Base-by-base conservation (phyloP, 2,888 invertebrate genomes). In the Pristionchus entomophagus region DNA sequence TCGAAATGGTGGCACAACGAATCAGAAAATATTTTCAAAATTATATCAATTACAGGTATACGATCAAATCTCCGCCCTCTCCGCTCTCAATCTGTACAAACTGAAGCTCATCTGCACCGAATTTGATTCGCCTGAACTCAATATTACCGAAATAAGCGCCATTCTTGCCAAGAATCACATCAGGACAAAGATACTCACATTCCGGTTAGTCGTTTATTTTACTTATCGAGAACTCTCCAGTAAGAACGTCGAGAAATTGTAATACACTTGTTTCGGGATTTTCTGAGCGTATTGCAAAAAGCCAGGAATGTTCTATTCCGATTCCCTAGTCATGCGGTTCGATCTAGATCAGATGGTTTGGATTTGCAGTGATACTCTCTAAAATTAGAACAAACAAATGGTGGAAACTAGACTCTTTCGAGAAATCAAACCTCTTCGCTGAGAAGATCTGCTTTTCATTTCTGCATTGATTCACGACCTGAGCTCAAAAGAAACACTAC, bases 61-160 rank as follows among this genome's bases (percentile, higher is more conserved):
- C 81, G 35, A 81, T 14, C 81, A 81, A 26, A 53, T 81, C 32
- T 14, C 35, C 10, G 53, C 81, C 56, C 41, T 81, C 32, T 2
- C 35, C 22, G 56, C 32, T n/a, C 53, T 56, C 14, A 19, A 14
- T 8, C 56, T 81, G 35, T 81, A 81, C 81, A 81, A 81, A n/a
- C 81, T 81, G 10, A 81, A 81, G 56, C 19, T 81, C 14, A 81
- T 81, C 53, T 81, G 81, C 56, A 81, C 81, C 35, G 81, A 81
- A 32, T 81, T 81, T 10, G 81, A 81, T 3, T 29, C 41, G 56
- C 81, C 81, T 26, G 56, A 56, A 8, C 38, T 81, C 35, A n/a
- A 51, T 22, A 29, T 81, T 0, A 56, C n/a, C 2, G 26, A 17
- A 3, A 56, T 81, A 0, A n/a, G 35, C 12, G 4, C 10, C 0